Base-by-base conservation (phyloP, 1,140 invertebrate genomes). In the Dendroctonus valens region DNA sequence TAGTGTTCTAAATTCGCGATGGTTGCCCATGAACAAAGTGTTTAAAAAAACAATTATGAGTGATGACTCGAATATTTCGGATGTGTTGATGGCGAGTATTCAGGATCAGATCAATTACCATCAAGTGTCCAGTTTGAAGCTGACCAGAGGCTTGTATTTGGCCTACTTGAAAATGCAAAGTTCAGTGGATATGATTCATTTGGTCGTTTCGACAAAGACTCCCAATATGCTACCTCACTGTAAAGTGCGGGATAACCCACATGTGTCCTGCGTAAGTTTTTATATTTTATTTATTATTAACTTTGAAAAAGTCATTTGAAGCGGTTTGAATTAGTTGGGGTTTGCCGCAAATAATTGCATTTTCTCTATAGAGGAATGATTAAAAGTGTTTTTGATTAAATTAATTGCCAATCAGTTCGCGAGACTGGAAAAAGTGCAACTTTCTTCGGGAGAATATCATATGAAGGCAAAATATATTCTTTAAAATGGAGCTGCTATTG, bases 101-200 rank as follows among this genome's bases (percentile, higher is more conserved):
- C 88, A 91, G 70, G 93, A 97, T 59, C 94, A 97, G 83, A 91
- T 98, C 62, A 86, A 89, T 39, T 98, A 96, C 78, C 90, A 96
- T 75, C 92, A 96, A 83, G 89, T 89, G 9, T 94, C 92, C 62
- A 84, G 87, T 63, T 87, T 91, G 48, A 89, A 89, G 68, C 77
- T 98, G 14, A 83, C 86, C 0, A 87, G 88, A 54, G 96, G 97
- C 0, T 82, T 99, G 6, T 98, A 99, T 79, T 81, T 98, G 63
- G 93, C 94, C 14, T 99, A 97, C 79, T 81, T 98, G 49, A 97
- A 98, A 77, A 88, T 98, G 83, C 92, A 95, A 73, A 96, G 92
- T 72, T 96, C 94, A 6, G 91, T 98, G 54, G 96, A 98, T 78
- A 85, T 93, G 5, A 92, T 98, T 41, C 88, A 94, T 74, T 89